A percentile compares a stretch with the other conserved stretches of the same genome.
Conservation (phyloP, 2,797 vertebrate species). For the Dipus sagitta region DNA sequence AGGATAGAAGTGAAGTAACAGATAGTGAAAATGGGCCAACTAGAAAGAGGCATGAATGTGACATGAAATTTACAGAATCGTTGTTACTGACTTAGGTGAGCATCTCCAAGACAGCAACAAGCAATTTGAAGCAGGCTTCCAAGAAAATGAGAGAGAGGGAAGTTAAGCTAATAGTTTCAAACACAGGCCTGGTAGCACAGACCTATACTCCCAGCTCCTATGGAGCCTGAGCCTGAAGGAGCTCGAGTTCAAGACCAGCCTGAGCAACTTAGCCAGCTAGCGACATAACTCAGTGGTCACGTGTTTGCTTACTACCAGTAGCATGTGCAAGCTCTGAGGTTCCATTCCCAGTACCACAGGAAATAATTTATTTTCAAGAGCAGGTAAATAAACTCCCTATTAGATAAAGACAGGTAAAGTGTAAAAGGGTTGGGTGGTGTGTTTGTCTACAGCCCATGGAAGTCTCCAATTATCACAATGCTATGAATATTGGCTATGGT, state of each 20-base stretch:
- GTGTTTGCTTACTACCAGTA: no score
- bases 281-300: no score
- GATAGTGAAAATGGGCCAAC: not conserved
- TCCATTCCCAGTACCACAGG: no score
- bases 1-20: not conserved
- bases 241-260: no score
- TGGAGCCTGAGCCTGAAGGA: no score
- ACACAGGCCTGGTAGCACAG: no score
- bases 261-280: no score
- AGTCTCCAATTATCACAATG: not conserved
- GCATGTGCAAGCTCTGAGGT: no score
- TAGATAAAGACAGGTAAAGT: not conserved
- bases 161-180: not conserved
- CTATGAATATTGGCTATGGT: constrained; percentile 5
- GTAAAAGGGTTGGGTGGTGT: not conserved
- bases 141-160: not conserved
- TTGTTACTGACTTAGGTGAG: not conserved
- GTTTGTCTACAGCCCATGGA: not conserved
- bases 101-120: not conserved
- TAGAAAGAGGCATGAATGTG: not conserved
- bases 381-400: not conserved
- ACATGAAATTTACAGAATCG: not conserved
- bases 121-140: not conserved
- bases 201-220: no score
- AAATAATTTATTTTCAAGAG: constrained; percentile 20